A percentile compares a stretch with the other conserved stretches of the same genome.
Evolutionary conservation across 1,140 invertebrate species (phyloP).

Genomic region (Neodiprion pinetum): DNA sequence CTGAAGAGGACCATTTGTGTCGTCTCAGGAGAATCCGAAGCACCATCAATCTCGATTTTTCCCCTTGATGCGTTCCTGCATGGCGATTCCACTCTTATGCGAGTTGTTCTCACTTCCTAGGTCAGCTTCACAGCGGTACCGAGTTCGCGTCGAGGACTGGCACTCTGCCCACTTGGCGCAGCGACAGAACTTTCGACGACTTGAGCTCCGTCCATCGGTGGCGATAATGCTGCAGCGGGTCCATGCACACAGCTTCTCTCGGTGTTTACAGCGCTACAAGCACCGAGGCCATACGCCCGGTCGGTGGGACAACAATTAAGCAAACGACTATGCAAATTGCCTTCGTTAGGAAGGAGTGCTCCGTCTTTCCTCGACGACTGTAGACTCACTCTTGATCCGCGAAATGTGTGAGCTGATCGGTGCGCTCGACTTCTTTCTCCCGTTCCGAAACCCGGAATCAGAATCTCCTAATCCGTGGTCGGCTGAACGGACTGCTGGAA

Average conservation of each 20-base stretch:
- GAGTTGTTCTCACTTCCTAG: no score
- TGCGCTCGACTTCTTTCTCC: neutral
- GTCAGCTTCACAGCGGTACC: neutral
- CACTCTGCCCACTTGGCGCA: neutral
- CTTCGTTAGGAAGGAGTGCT: constrained; percentile 30
- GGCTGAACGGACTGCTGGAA: neutral
- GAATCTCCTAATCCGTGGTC: neutral
- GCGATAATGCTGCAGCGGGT: neutral
- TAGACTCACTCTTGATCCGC: neutral
- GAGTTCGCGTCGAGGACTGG: neutral
- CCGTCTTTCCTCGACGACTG: neutral
- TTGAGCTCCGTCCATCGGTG: neutral
- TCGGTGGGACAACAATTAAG: constrained; percentile 31
- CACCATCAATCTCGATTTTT: no score
- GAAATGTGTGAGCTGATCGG: neutral
- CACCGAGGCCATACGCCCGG: constrained; percentile 6
- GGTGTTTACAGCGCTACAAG: neutral
- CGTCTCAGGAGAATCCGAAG: no score
- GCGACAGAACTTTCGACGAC: neutral
- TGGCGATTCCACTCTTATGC: no score
- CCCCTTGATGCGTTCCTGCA: no score
- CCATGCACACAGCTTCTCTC: neutral
- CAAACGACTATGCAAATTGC: constrained; percentile 42
- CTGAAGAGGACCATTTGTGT: no score
- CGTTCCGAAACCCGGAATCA: neutral